Evolutionary conservation across 2,888 invertebrate genomes (phyloP), one percentile per base, ranked within the genome.

Genomic region (Cyclophora punctaria): DNA sequence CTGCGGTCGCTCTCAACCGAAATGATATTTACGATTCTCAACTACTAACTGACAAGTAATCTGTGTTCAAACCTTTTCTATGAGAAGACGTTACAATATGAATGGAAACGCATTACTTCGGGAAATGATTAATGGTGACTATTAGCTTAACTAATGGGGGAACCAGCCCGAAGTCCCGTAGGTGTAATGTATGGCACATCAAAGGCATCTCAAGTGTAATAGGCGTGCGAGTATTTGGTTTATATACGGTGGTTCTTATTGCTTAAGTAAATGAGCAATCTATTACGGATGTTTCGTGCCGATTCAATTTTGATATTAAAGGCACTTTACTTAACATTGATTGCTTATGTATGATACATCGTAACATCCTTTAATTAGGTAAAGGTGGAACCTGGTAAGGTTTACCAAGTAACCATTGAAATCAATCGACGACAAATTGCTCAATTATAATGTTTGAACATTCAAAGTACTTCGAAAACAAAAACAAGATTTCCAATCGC

Each of bases 81-180:
- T 60, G 55, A 56, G 58, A 53, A 50, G 55, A 57, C 66, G 66
- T 65, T 67, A 64, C 63, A 60, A 55, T 61, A 62, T 69, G 73
- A 78, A 80, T 75, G 71, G 76, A 71, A 74, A 77, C 59, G 62
- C 75, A 76, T 78, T 78, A 78, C 67, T 48, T 54, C 47, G 57
- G 74, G 69, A 68, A 75, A 78, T 80, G 73, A 80, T 65, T 78
- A 75, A 80, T 74, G 65, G 64, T 41, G 52, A 68, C 77, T 73
- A 77, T 78, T 78, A 77, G 63, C 67, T 61, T 71, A 66, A 67
- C 66, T 73, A 77, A 80, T 75, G 74, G 68, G 56, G 57, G 59
- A 52, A 53, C 58, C 62, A 61, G 58, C 63, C 51, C 45, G 48
- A 53, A 55, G 60, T 58, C 59, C 52, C 55, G 47, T 47, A 63